These are phyloP conservation scores for Pharmacophagus antenor DNA, from an alignment of 2,888 invertebrate genomes.

Conservation along the genomic window DNA sequence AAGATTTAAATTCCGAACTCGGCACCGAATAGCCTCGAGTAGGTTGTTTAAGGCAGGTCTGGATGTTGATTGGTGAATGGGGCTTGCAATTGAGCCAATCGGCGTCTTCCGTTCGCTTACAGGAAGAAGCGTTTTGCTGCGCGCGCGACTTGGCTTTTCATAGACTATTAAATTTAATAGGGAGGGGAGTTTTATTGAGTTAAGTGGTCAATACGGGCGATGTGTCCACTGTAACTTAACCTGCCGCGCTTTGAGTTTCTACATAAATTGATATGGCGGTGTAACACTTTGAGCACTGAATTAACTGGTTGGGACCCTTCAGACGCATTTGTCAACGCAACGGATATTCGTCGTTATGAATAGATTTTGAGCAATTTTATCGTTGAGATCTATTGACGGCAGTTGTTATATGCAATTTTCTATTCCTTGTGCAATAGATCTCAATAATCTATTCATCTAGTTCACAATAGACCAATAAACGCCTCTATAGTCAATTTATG, in stretches of 20 bases:
- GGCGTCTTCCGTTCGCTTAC: conserved; percentile 73
- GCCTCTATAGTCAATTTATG: neutral
- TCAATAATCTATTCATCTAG: conserved; percentile 12
- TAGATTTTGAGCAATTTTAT: conserved; percentile 69
- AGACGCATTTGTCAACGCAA: conserved; percentile 59
- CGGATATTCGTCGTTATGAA: conserved; percentile 69
- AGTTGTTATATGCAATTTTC: conserved; percentile 39
- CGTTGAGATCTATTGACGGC: conserved; percentile 57
- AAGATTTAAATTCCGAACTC: conserved; percentile 33
- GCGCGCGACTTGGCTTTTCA: conserved; percentile 61
- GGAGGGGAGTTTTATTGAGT: conserved; percentile 78
- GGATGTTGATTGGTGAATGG: conserved; percentile 75
- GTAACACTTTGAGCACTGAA: conserved; percentile 13
- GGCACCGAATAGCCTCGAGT: conserved; percentile 19
- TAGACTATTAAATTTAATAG: conserved; percentile 77
- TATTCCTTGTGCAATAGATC: conserved; percentile 36
- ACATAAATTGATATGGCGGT: conserved; percentile 20
- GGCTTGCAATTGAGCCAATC: conserved; percentile 76
- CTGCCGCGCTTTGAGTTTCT: conserved; percentile 39
- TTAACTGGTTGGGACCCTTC: conserved; percentile 33
- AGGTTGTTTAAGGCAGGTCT: conserved; percentile 38
- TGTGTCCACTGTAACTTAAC: conserved; percentile 48
- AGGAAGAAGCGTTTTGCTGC: conserved; percentile 69
- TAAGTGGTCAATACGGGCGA: conserved; percentile 73
- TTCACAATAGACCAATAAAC: conserved; percentile 21